Conservation (phyloP, 2,113 vertebrate species). For the Serilophus lunatus region DNA sequence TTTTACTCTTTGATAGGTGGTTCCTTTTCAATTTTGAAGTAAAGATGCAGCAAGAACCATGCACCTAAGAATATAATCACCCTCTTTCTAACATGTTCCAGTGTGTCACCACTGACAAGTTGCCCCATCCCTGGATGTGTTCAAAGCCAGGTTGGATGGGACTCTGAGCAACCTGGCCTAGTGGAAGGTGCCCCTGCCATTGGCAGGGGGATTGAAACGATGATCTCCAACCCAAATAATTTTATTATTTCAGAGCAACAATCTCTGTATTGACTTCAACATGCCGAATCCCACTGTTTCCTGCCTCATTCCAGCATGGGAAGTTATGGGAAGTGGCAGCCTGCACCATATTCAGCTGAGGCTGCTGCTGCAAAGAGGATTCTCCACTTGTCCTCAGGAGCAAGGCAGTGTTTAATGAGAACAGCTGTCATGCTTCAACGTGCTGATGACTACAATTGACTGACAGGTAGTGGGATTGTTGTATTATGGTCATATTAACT, state of each 20-base stretch:
- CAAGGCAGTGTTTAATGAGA: background rate
- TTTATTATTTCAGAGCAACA: background rate
- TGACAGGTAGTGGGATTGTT: constrained; percentile 30
- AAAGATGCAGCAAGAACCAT: background rate
- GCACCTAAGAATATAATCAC: background rate
- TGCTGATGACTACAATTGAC: background rate
- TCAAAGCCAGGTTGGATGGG: background rate
- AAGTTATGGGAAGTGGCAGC: background rate
- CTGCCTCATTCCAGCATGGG: background rate
- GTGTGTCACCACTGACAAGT: too few species aligned
- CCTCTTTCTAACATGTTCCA: background rate
- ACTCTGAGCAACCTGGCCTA: background rate
- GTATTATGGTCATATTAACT: background rate
- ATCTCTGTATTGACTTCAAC: background rate
- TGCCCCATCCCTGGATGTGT: background rate
- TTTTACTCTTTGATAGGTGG: background rate
- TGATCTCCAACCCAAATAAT: background rate
- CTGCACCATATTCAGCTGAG: background rate
- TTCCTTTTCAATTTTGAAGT: background rate
- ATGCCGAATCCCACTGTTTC: background rate
- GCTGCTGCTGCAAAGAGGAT: background rate
- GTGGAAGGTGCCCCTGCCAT: background rate
- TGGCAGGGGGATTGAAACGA: background rate
- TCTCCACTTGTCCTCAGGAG: background rate
- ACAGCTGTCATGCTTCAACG: background rate